These are phyloP conservation scores for Perizoma flavofasciatum DNA, from an alignment of 2,888 invertebrate genomes.

Conservation along the genomic window DNA sequence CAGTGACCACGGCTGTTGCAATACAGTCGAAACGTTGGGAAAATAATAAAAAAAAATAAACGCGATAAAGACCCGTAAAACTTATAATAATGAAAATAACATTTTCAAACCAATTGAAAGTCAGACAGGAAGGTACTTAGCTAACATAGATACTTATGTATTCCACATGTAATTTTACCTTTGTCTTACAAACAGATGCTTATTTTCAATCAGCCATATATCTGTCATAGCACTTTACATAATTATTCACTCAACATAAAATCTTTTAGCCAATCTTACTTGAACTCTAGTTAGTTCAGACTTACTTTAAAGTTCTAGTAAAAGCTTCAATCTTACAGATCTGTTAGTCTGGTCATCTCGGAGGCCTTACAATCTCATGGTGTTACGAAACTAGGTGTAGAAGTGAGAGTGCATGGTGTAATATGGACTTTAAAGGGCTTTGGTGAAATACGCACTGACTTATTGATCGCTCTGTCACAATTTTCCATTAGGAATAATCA, in stretches of 20 bases:
- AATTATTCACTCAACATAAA: constrained; percentile 3
- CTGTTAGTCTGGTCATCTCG: constrained; percentile 43
- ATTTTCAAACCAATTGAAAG: too few species aligned
- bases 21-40: too few species aligned
- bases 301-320: constrained; percentile 1
- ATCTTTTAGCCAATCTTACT: constrained; percentile 14
- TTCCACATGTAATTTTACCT: too few species aligned
- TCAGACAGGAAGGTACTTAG: too few species aligned
- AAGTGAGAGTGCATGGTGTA: constrained; percentile 55
- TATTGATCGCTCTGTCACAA: too few species aligned
- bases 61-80: too few species aligned
- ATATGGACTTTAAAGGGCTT: constrained; percentile 28
- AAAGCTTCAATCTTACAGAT: constrained; percentile 23
- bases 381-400: constrained; percentile 58
- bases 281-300: constrained; percentile 7
- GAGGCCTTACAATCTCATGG: constrained; percentile 62
- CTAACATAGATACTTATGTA: too few species aligned
- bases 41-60: too few species aligned
- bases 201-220: not conserved
- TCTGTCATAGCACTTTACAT: not conserved
- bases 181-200: too few species aligned
- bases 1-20: too few species aligned
- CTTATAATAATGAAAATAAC: too few species aligned
- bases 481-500: too few species aligned
- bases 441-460: not conserved